phyloP scores from a whole-genome alignment of 2,888 invertebrate species.

The Melitaea athalia region DNA sequence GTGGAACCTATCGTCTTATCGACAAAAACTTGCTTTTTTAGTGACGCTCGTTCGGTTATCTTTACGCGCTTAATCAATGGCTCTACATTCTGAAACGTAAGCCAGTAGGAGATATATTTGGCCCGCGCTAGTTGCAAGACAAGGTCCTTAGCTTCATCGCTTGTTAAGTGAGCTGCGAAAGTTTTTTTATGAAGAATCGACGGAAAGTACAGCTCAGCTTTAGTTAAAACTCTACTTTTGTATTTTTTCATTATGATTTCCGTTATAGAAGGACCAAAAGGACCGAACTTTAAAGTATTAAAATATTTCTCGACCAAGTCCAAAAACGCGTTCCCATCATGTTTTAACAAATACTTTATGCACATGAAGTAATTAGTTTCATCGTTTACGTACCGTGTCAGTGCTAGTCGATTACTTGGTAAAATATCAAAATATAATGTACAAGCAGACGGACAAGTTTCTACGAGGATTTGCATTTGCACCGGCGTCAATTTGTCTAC shows the following conservation, averaged over 20 bases:
- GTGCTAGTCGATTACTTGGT: constrained; percentile 42
- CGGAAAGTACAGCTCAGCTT: constrained; percentile 56
- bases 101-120: constrained; percentile 51
- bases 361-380: constrained; percentile 48
- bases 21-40: constrained; percentile 57
- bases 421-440: constrained; percentile 55
- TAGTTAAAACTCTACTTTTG: constrained; percentile 51
- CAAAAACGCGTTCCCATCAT: constrained; percentile 51
- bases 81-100: constrained; percentile 56
- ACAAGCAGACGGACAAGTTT: constrained; percentile 51
- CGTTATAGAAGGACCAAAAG: constrained; percentile 48
- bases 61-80: constrained; percentile 55
- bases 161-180: constrained; percentile 49
- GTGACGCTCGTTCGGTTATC: constrained; percentile 45
- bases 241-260: constrained; percentile 52
- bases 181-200: constrained; percentile 53
- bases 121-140: constrained; percentile 53
- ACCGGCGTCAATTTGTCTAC: constrained; percentile 52
- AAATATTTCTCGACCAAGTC: constrained; percentile 57
- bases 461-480: constrained; percentile 55
- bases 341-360: constrained; percentile 53
- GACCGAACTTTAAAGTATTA: constrained; percentile 34
- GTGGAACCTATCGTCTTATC: constrained; percentile 49
- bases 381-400: constrained; percentile 43
- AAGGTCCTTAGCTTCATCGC: constrained; percentile 54